Evolutionary conservation across 2,888 invertebrate species (phyloP).

Genomic region (Drosophila tripunctata): DNA sequence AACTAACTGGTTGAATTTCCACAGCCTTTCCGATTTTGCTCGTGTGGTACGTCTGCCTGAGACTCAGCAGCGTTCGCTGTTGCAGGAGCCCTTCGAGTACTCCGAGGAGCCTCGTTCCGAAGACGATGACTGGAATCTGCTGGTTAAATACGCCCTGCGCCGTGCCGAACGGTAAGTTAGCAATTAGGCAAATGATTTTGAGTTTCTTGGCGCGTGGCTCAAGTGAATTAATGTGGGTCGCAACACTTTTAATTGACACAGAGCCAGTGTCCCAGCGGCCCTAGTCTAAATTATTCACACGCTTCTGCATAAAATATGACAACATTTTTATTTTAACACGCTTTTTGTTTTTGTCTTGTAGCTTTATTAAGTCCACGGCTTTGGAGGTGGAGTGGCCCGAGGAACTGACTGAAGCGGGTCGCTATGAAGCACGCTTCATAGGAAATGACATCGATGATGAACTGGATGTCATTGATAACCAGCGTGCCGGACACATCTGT

Average conservation of each 20-base stretch:
- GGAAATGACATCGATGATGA: conserved; percentile 94
- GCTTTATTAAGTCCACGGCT: conserved; percentile 91
- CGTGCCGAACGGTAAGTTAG: conserved; percentile 88
- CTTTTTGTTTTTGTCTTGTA: conserved; percentile 67
- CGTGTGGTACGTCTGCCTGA: conserved; percentile 89
- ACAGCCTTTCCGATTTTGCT: conserved; percentile 89
- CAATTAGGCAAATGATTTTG: conserved; percentile 60
- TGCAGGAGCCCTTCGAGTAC: conserved; percentile 90
- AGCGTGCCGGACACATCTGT: conserved; percentile 91
- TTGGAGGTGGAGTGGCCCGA: conserved; percentile 90
- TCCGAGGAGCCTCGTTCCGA: conserved; percentile 89
- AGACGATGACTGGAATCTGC: conserved; percentile 92
- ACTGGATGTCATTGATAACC: conserved; percentile 92
- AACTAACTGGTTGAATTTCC: neutral
- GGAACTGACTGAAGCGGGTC: conserved; percentile 89
- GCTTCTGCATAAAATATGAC: conserved; percentile 55
- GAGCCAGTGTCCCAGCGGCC: neutral
- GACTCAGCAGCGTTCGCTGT: conserved; percentile 88
- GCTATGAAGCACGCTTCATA: conserved; percentile 91
- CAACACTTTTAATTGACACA: conserved; percentile 25
- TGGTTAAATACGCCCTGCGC: conserved; percentile 90
- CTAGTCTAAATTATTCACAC: conserved; percentile 18
- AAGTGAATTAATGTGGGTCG: conserved; percentile 58
- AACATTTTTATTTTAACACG: conserved; percentile 16
- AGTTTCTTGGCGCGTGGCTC: conserved; percentile 20